Conservation (phyloP, 2,113 vertebrate genomes). For the Pomatostomus ruficeps region DNA sequence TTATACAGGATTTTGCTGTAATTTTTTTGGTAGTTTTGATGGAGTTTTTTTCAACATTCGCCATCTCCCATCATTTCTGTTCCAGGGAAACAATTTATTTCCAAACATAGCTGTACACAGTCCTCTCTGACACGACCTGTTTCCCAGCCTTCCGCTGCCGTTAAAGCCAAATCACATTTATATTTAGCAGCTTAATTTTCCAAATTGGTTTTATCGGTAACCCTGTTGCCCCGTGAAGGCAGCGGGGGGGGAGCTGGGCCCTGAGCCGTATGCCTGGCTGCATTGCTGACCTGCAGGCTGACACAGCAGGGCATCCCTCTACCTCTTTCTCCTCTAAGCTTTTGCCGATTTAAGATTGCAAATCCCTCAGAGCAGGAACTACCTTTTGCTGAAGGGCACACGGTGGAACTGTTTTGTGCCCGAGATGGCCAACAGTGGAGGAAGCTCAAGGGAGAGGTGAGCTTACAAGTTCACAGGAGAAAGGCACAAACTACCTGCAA, state of each 20-base stretch:
- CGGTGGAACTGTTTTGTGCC: background rate
- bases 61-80: background rate
- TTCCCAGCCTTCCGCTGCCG: background rate
- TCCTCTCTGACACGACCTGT: background rate
- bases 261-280: background rate
- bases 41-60: background rate
- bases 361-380: background rate
- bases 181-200: constrained; percentile 58
- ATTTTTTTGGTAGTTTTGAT: background rate
- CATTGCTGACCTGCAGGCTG: constrained; percentile 16
- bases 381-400: background rate
- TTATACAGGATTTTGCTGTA: background rate
- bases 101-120: background rate
- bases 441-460: background rate
- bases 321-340: background rate
- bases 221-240: constrained; percentile 9
- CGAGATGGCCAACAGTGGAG: background rate
- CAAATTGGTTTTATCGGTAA: constrained; percentile 37
- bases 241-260: background rate
- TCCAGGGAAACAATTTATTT: constrained; percentile 20
- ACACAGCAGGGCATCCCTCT: background rate
- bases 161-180: constrained; percentile 52
- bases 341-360: background rate
- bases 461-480: background rate
- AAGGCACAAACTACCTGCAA: background rate